Percentiles rank a stretch among this genome's conserved stretches.
These are phyloP conservation scores for Agrilus planipennis DNA, from an alignment of 1,140 invertebrate species.

Conservation along the genomic window DNA sequence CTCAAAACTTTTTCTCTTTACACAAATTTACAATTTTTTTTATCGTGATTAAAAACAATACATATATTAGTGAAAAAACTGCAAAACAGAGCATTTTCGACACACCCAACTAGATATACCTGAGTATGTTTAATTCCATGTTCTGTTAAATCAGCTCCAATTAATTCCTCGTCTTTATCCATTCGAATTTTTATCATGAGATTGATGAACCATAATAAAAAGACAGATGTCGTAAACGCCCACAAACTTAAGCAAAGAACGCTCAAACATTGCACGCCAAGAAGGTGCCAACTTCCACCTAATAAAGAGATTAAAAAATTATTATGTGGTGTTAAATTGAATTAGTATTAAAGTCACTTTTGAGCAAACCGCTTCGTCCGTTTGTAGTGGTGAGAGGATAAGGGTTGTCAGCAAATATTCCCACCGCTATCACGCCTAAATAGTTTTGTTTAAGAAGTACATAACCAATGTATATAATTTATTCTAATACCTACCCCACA, in stretches of 20 bases:
- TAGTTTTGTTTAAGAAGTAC: conserved; percentile 15
- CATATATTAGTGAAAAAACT: too few relatives aligned
- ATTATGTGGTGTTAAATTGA: neutral
- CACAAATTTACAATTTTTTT: too few relatives aligned
- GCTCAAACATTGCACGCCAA: conserved; percentile 67
- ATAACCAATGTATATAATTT: conserved; percentile 5
- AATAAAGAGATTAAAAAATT: conserved; percentile 10
- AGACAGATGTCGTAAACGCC: conserved; percentile 56
- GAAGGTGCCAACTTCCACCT: conserved; percentile 78
- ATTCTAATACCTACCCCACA: conserved; percentile 43
- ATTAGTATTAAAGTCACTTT: conserved; percentile 42
- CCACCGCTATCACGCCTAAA: conserved; percentile 75
- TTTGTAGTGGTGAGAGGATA: conserved; percentile 62
- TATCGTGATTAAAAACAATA: too few relatives aligned
- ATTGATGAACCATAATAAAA: conserved; percentile 64
- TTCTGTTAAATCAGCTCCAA: conserved; percentile 80
- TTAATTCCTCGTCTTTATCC: conserved; percentile 67
- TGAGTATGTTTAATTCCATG: conserved; percentile 56
- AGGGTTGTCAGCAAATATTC: conserved; percentile 81
- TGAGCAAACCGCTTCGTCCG: conserved; percentile 65
- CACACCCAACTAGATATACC: too few relatives aligned
- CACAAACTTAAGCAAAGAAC: conserved; percentile 57
- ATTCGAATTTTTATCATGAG: conserved; percentile 71
- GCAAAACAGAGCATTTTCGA: too few relatives aligned
- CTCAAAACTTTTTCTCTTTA: too few relatives aligned